Conservation (phyloP, 2,113 vertebrate genomes). For the Platysteira castanea region DNA sequence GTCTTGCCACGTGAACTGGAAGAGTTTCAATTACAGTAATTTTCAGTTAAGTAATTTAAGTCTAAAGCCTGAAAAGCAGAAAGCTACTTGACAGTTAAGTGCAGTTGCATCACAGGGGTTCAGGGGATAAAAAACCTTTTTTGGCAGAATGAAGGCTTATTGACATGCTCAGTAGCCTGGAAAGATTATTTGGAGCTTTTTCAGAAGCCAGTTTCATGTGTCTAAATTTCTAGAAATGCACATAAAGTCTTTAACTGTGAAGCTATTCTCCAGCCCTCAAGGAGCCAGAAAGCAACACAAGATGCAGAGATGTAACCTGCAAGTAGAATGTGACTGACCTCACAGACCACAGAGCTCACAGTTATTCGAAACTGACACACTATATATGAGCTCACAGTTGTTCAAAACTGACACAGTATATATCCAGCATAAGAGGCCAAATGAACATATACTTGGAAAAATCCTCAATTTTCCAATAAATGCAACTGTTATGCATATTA, state of each 20-base stretch:
- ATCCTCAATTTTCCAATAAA: background rate
- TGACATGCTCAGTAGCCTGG: background rate
- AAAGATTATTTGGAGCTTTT: constrained; percentile 14
- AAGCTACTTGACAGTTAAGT: background rate
- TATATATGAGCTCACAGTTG: background rate
- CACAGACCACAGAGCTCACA: background rate
- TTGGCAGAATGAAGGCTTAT: background rate
- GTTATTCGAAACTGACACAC: background rate
- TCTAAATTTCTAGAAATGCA: background rate
- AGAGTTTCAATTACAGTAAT: background rate
- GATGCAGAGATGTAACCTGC: background rate
- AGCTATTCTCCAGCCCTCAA: background rate
- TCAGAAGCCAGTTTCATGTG: background rate
- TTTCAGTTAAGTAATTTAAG: background rate
- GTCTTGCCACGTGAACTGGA: background rate
- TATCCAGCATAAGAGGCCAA: background rate
- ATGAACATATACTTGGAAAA: background rate
- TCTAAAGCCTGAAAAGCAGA: background rate
- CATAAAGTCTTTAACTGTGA: background rate
- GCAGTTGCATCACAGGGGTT: background rate
- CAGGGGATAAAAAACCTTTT: background rate
- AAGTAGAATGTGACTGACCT: background rate
- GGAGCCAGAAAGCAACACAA: background rate
- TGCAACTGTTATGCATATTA: background rate
- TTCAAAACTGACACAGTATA: background rate